Evolutionary conservation across 2,888 invertebrate species (phyloP).

Genomic region (Drosophila formosana): DNA sequence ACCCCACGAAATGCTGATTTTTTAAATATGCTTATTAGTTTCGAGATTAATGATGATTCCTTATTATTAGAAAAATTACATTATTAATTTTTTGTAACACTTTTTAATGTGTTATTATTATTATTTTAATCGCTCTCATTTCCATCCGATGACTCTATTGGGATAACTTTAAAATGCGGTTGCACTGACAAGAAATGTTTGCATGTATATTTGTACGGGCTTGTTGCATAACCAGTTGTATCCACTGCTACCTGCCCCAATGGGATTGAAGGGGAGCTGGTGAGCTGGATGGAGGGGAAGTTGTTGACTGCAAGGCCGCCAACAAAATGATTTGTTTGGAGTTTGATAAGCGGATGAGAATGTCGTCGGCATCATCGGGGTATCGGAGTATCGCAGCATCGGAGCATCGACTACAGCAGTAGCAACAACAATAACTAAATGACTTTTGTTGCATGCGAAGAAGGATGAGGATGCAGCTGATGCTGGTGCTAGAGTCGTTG

Average conservation of each 20-base stretch:
- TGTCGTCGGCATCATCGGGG: conserved; percentile 68
- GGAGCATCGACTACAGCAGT: conserved; percentile 50
- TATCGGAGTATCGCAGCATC: conserved; percentile 46
- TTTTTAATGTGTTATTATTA: background rate
- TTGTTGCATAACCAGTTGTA: conserved; percentile 24
- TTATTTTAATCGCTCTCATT: background rate
- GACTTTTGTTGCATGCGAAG: conserved; percentile 68
- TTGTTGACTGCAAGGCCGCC: conserved; percentile 59
- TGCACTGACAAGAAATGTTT: conserved; percentile 2
- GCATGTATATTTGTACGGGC: background rate
- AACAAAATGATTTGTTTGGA: conserved; percentile 78
- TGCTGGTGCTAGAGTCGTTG: conserved; percentile 25
- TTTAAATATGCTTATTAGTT: too few species aligned
- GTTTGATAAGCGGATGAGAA: conserved; percentile 82
- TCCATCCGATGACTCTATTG: too few species aligned
- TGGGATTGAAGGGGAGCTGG: conserved; percentile 6
- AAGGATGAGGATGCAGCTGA: conserved; percentile 62
- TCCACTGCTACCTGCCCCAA: background rate
- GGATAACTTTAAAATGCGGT: background rate
- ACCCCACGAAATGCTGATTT: too few species aligned
- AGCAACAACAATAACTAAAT: conserved; percentile 73
- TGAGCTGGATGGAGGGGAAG: conserved; percentile 4
- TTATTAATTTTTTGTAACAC: background rate
- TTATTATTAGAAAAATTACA: too few species aligned
- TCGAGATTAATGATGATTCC: too few species aligned